A percentile compares a stretch with the other conserved stretches of the same genome.
These are phyloP conservation scores for Tinamus major DNA, from an alignment of 2,797 vertebrate genomes.

Conservation along the genomic window DNA sequence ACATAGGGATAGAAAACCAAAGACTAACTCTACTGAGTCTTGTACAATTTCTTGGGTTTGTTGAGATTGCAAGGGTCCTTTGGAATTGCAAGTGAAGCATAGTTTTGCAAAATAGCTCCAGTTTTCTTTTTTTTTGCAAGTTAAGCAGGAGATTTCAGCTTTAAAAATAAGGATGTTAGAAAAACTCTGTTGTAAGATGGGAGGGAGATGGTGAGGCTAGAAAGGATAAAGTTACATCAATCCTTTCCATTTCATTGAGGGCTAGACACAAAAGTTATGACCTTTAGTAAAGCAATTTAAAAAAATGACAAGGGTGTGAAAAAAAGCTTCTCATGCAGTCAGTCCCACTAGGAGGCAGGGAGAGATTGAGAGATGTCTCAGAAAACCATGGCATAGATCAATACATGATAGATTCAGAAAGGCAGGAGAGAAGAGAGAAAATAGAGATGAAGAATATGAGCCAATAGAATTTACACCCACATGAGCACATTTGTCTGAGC, in stretches of 20 bases:
- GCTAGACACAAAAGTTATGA: background rate
- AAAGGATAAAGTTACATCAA: background rate
- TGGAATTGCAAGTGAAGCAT: background rate
- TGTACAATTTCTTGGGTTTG: background rate
- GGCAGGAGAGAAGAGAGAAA: background rate
- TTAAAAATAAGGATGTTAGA: background rate
- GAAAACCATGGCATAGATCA: background rate
- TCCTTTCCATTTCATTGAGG: background rate
- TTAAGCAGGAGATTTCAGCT: background rate
- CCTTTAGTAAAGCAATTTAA: constrained; percentile 9
- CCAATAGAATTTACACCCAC: background rate
- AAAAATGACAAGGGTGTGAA: background rate
- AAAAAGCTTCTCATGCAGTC: background rate
- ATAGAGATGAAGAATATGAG: background rate
- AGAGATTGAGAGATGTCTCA: background rate
- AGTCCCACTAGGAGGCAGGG: background rate
- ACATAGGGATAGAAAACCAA: background rate
- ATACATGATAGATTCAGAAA: background rate
- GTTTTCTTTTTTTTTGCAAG: background rate
- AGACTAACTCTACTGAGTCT: background rate
- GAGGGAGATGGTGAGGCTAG: background rate
- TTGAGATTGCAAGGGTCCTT: background rate
- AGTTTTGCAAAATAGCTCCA: background rate
- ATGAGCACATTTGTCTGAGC: background rate
- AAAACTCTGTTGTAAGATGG: background rate